Base-by-base conservation (phyloP, 2,113 vertebrate genomes). In the Cryptotis parvus region DNA sequence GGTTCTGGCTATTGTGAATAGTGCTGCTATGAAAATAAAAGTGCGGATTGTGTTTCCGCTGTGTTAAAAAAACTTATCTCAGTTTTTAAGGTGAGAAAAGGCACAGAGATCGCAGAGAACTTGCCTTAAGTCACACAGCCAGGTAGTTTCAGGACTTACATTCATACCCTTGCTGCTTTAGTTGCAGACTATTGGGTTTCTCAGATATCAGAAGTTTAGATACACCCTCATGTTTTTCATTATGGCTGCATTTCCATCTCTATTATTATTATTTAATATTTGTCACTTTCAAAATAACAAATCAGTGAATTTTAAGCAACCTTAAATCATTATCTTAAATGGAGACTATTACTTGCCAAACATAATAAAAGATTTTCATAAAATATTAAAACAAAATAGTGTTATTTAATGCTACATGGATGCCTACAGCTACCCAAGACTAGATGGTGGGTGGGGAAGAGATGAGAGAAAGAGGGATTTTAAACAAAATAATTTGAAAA, bases 21-120 rank as follows among this genome's bases (percentile, higher is more conserved):
- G n/a, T n/a, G n/a, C n/a, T n/a, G n/a, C n/a, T n/a, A n/a, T n/a
- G n/a, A n/a, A n/a, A n/a, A n/a, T n/a, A n/a, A n/a, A n/a, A n/a
- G n/a, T n/a, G n/a, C n/a, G n/a, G n/a, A n/a, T n/a, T n/a, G n/a
- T n/a, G n/a, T n/a, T n/a, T n/a, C n/a, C n/a, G n/a, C n/a, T n/a
- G n/a, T n/a, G n/a, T n/a, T n/a, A n/a, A n/a, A n/a, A n/a, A n/a
- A n/a, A n/a, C n/a, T 79, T 66, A 49, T 29, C 9, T 45, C n/a
- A 35, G 69, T 93, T 75, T 90, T 39, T 41, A 77, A 74, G 84
- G 45, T 55, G 31, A 79, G 26, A 66, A 70, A 83, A 95, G 41
- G 45, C 31, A 77, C 61, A 82, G 66, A 66, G 10, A 87, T 65
- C 74, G 39, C 39, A 58, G 70, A 45, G 78, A 43, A 79, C 10